Base-by-base conservation (phyloP, 2,888 invertebrate genomes). In the Platycheirus albimanus region DNA sequence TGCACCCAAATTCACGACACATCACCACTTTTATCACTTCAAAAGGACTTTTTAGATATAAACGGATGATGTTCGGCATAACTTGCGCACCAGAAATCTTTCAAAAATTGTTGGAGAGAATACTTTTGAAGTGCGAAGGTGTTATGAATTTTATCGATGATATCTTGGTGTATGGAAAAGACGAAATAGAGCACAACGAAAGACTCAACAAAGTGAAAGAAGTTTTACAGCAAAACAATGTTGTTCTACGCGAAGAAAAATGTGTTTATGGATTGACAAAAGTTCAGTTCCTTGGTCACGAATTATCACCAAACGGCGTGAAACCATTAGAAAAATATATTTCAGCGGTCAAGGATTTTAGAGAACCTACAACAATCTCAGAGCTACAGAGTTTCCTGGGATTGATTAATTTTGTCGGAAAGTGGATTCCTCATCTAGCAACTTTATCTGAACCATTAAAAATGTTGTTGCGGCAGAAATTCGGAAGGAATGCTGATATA, bases 31-130 rank as follows among this genome's bases (percentile, higher is more conserved):
- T 90, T 70, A 87, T 87, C 1, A 89, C 89, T 4, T 85, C 85
- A 28, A 84, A 83, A 38, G 90, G 90, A 0, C 51, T 90, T 6
- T 89, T 76, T 71, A 69, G 88, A 19, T 91, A 89, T 74, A 91
- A 90, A 85, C 56, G 90, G 11, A 28, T 90, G 3, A 88, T 88
- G 87, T 90, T 90, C 69, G 90, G 89, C 0, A 87, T 91, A 4
- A 86, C 86, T 1, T 89, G 89, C 51, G 91, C 91, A 3, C 88
- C 89, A 0, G 91, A 91, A 85, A 85, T 89, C 0, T 91, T 90
- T 81, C 89, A 91, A 85, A 89, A 90, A 85, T 86, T 86, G n/a
- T n/a, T n/a, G n/a, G n/a, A n/a, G n/a, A n/a, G n/a, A n/a, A n/a
- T n/a, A n/a, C n/a, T n/a, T n/a, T n/a, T n/a, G n/a, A n/a, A n/a